Evolutionary conservation across 2,888 invertebrate species (phyloP).

Genomic region (Aporophyla lueneburgensis): DNA sequence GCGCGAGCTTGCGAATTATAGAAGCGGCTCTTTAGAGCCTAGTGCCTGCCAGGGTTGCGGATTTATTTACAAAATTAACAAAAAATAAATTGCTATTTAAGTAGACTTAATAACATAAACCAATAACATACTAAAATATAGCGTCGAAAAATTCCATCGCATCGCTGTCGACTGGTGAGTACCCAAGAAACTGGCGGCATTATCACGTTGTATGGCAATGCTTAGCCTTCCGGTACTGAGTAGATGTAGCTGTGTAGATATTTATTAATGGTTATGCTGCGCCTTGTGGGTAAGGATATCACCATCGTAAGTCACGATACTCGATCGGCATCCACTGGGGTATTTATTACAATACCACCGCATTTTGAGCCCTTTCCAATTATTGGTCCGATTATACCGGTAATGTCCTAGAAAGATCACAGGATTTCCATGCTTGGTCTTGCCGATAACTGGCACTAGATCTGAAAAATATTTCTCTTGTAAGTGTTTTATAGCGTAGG

Average conservation of each 20-base stretch:
- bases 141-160: neutral
- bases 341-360: slow-evolving; percentile 56
- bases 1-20: too few species aligned
- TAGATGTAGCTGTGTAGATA: neutral
- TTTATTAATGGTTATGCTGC: slow-evolving; percentile 51
- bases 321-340: slow-evolving; percentile 43
- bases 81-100: too few species aligned
- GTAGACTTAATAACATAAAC: too few species aligned
- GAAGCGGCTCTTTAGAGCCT: too few species aligned
- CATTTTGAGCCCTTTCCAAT: slow-evolving; percentile 35
- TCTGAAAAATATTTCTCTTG: neutral
- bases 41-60: too few species aligned
- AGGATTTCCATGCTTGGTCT: slow-evolving; percentile 51
- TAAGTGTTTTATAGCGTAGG: neutral
- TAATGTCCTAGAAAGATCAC: slow-evolving; percentile 50
- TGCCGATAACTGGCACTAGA: slow-evolving; percentile 30
- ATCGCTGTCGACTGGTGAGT: neutral
- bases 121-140: neutral
- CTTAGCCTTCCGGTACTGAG: neutral
- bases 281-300: slow-evolving; percentile 17
- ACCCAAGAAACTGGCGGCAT: neutral
- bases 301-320: slow-evolving; percentile 41
- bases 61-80: too few species aligned
- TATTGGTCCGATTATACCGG: slow-evolving; percentile 48
- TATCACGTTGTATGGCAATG: neutral